phyloP scores from a whole-genome alignment of 2,113 vertebrate genomes.

The Equus przewalskii region DNA sequence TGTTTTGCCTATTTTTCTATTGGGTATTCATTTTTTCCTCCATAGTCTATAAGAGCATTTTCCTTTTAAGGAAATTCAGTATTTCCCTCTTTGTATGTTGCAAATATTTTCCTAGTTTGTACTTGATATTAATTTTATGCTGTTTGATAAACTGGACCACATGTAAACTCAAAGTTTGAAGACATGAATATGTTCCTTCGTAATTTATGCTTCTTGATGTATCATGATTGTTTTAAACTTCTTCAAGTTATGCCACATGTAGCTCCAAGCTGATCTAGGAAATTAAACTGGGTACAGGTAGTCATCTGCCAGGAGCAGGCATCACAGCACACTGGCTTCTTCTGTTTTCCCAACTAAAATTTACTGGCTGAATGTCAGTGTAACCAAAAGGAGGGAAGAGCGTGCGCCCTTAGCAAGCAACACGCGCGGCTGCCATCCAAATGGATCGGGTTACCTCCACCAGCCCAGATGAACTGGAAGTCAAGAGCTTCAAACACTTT shows the following conservation, averaged over 20 bases:
- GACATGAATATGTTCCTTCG: slow-evolving; percentile 11
- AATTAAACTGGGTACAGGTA: slow-evolving; percentile 48
- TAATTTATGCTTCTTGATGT: not conserved
- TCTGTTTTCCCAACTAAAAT: not conserved
- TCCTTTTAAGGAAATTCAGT: not conserved
- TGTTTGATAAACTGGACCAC: not conserved
- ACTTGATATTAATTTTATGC: not conserved
- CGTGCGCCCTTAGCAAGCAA: not conserved
- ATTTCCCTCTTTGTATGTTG: not conserved
- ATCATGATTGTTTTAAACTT: not conserved
- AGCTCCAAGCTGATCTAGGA: slow-evolving; percentile 49
- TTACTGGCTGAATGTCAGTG: not conserved
- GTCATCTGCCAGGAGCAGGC: not conserved
- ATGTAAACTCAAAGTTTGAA: slow-evolving; percentile 3
- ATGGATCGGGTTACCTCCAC: not conserved
- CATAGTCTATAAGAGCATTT: not conserved
- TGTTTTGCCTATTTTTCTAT: not conserved
- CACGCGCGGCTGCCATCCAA: not conserved
- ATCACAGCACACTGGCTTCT: not conserved
- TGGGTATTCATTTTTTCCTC: not conserved
- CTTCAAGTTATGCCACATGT: not conserved
- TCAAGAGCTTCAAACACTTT: not conserved
- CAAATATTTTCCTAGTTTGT: not conserved
- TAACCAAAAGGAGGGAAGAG: not conserved
- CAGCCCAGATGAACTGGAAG: not conserved